Base-by-base conservation (phyloP, 2,113 vertebrate genomes). In the Camelus dromedarius region DNA sequence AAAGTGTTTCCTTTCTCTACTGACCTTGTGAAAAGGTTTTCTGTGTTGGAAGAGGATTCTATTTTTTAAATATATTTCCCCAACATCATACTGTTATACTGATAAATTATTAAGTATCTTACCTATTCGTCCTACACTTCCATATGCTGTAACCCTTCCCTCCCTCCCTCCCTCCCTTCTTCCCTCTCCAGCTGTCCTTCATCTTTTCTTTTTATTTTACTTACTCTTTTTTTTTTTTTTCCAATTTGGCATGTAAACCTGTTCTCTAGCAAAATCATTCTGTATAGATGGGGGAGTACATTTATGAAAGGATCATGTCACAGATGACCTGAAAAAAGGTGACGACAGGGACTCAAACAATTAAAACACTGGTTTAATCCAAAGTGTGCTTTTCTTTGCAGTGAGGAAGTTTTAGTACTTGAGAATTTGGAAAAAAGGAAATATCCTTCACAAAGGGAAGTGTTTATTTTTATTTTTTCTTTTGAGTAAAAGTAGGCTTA, bases 351-450 rank as follows among this genome's bases (percentile, higher is more conserved):
- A 83, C 28, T 35, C 62, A 38, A 91, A 92, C 60, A 92, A 72
- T 64, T 56, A 81, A 77, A 94, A 75, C 42, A 48, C 3, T 7
- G 14, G 11, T 46, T 93, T 77, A 93, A 66, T 87, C 46, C 20
- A 56, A 72, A 72, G 10, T 64, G 15, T 48, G 18, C 19, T 76
- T 76, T 69, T 60, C 12, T 72, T 85, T 72, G 2, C 20, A 80
- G 35, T 26, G 42, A 87, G 13, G 38, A 93, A 87, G 32, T 69
- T 92, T 97, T 75, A 76, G 70, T 22, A 76, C 5, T 95, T 90
- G 75, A 79, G 73, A 86, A 48, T 8, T 19, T 15, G 6, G 81
- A 95, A 88, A 73, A 76, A 92, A 91, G 28, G 14, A 86, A 67
- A 13, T 80, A 90, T 62, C 28, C 20, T 91, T 91, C 24, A 82